Conservation (phyloP, 2,797 vertebrate genomes). For the Pteronotus mesoamericanus region DNA sequence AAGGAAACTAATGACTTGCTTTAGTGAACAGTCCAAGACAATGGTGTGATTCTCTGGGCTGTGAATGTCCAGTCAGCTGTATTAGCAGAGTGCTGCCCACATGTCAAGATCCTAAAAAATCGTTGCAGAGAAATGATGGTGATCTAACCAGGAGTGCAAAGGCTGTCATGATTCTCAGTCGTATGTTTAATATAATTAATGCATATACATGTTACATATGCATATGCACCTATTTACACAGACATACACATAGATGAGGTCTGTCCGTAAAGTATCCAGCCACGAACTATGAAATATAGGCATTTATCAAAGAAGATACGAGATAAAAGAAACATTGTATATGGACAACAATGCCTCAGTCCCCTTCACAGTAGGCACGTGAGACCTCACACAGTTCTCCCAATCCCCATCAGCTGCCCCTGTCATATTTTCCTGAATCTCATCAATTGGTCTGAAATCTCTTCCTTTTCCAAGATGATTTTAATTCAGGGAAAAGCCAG, state of each 20-base stretch:
- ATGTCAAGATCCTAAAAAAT: neutral
- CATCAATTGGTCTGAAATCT: neutral
- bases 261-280: neutral
- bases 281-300: neutral
- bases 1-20: neutral
- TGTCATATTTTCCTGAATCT: neutral
- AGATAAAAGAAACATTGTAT: neutral
- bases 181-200: neutral
- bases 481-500: neutral
- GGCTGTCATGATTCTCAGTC: neutral
- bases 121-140: fast-evolving
- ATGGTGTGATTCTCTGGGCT: neutral
- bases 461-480: neutral
- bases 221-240: neutral
- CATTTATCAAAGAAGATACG: neutral
- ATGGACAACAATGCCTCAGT: neutral
- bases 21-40: neutral
- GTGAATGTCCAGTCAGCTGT: neutral
- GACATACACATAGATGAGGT: neutral
- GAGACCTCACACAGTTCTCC: neutral
- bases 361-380: neutral
- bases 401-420: neutral
- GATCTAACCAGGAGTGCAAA: neutral
- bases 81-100: no score
- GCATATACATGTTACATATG: neutral